Base-by-base conservation (phyloP, 23 tunicate genomes). In the Trididemnum clinides region DNA sequence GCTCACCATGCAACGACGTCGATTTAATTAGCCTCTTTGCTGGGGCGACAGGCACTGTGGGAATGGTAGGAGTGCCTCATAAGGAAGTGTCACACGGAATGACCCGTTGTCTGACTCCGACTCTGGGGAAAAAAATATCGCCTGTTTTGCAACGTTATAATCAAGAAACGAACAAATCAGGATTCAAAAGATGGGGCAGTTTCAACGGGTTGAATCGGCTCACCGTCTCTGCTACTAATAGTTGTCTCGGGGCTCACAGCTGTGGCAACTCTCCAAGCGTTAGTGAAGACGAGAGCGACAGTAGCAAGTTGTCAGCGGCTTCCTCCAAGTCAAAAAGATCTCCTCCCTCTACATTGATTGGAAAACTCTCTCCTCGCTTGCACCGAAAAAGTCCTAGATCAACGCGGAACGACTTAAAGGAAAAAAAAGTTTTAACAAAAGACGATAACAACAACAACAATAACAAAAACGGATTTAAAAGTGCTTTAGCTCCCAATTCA, bases 201-300 rank as follows among this genome's bases (percentile, higher is more conserved):
- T 78, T 32, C 66, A 27, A 51, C 36, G 18, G 22, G 4, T 2
- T 37, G 2, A 36, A 23, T 3, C 80, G 57, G 31, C 18, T 4
- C 37, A 10, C 10, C 38, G 38, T 44, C 54, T 10, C 66, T 10
- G 10, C 15, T 44, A 7, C 54, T 44, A 7, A 44, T 15, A 44
- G 54, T 59, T n/a, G n/a, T n/a, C n/a, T n/a, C n/a, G 66, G 66
- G 25, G 5, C 27, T 10, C 21, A 28, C 20, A 59, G 23, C 22
- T 59, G 66, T 25, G 22, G 82, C 38, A 81, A 31, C 34, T 80
- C 90, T 26, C 84, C 88, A 15, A 39, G 72, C n/a, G 33, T 54
- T 0, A 92, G 97, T 33, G 97, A 92, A 29, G 97, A 92, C 36
- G 91, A 87, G 29, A 36, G 81, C 65, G 91, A 87, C 50, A 72